Evolutionary conservation across 1,140 invertebrate genomes (phyloP), one percentile per base, ranked within the genome.

Genomic region (Schlechtendalia chinensis): DNA sequence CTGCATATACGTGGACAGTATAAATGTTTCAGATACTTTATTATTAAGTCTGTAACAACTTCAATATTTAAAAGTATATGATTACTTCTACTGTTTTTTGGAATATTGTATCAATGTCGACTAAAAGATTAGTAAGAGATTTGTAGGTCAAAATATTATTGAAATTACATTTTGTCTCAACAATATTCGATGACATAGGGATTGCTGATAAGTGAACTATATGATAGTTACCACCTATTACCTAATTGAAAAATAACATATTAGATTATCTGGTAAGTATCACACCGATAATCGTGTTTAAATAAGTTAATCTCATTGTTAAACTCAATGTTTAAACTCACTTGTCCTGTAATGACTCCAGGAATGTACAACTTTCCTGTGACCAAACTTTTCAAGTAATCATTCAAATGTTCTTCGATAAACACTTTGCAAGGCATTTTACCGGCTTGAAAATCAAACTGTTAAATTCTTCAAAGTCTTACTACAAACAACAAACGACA

Each of bases 291-390:
- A 50, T 50, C 16, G 0, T 50, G 12, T 12, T 10, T 12, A 10
- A 12, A 14, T 50, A 50, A 50, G 14, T 14, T 6, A 50, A 50
- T n/a, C n/a, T n/a, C n/a, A n/a, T n/a, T n/a, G n/a, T n/a, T n/a
- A n/a, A n/a, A n/a, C n/a, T n/a, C n/a, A 56, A 22, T 22, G 4
- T n/a, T 56, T 22, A n/a, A n/a, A 56, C 72, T 79, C 10, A 61
- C 74, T 59, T 79, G 75, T 61, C 75, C 75, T 24, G 63, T 79
- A 47, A 79, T 79, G 6, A 63, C 56, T 63, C 75, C 75, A 32
- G 75, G 75, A 63, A 79, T 79, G n/a, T 63, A 63, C 22, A 12
- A 54, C 19, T 72, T 8, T 54, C 50, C 75, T 27, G 50, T 79
- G 47, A 14, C 39, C 47, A 79, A 63, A 59, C 17, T 50, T 47